Conservation (phyloP, 2,113 vertebrate species). For the Corvus hawaiiensis region DNA sequence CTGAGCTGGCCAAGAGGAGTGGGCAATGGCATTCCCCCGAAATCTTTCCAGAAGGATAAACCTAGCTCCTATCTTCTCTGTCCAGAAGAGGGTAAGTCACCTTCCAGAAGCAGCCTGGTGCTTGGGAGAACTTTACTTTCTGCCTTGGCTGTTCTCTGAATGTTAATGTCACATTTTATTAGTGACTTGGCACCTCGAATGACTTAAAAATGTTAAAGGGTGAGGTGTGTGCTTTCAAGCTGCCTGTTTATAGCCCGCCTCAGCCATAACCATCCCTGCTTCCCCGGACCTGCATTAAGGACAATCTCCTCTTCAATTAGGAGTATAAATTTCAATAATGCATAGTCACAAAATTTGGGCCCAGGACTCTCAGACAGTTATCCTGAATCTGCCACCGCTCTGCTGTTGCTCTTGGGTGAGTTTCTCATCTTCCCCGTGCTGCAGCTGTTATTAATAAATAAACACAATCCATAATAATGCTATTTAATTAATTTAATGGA, state of each 20-base stretch:
- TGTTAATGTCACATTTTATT: slow-evolving; percentile 56
- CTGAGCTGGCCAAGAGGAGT: not conserved
- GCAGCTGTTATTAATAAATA: slow-evolving; percentile 38
- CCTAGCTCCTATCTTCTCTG: not conserved
- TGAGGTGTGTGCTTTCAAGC: slow-evolving; percentile 1
- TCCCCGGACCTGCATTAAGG: not conserved
- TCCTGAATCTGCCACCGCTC: not conserved
- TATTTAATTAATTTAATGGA: slow-evolving; percentile 45
- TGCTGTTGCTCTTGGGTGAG: not conserved
- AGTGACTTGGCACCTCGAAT: slow-evolving; percentile 43
- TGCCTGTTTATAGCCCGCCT: slow-evolving; percentile 35
- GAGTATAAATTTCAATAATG: slow-evolving; percentile 7
- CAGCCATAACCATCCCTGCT: not conserved
- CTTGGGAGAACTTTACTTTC: slow-evolving; percentile 27
- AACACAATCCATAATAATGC: slow-evolving; percentile 22
- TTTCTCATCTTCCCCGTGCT: not conserved
- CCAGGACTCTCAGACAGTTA: not conserved
- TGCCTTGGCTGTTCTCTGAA: slow-evolving; percentile 34
- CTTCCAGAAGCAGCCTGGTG: slow-evolving; percentile 16
- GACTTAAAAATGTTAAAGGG: slow-evolving; percentile 41
- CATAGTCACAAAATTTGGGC: not conserved
- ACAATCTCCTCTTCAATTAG: not conserved
- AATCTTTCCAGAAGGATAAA: not conserved
- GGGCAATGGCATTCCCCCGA: not conserved
- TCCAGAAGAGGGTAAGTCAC: not conserved